Evolutionary conservation across 2,113 vertebrate genomes (phyloP), one percentile per base, ranked within the genome.

Genomic region (Oxygymnocypris stewartii): DNA sequence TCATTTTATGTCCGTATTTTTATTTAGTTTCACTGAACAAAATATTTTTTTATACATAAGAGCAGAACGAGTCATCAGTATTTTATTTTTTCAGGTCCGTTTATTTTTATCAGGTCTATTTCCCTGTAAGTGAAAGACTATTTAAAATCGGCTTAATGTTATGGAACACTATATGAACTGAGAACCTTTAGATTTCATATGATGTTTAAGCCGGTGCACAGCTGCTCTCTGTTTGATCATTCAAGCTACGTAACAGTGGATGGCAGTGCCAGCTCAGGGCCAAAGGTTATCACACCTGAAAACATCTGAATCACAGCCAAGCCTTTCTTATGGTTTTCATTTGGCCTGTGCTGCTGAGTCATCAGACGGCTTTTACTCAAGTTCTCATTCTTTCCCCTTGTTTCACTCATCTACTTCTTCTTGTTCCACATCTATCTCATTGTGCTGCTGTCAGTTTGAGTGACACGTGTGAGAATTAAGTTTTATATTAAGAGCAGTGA

Each of bases 201-300:
- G 12, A 47, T 76, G 12, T 47, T 25, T 23, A 49, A 76, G 31
- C 51, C 54, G 31, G 59, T 51, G 69, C 65, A 73, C 49, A 51
- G 57, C 57, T 25, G 47, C 40, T 67, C 37, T 85, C 25, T n/a
- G 59, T 47, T 59, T 59, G n/a, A 77, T 61, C 25, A 47, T 65
- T 78, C 61, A 71, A 47, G 59, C 44, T 65, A 59, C 3, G 20
- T 82, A 25, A 25, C 57, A 57, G 59, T 49, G 18, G 35, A 73
- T 16, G 42, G 25, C 28, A 31, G 51, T 54, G 37, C 25, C 47
- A 67, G 25, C 18, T 85, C 61, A 28, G 31, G 84, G 47, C 25
- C 61, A 71, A 40, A 85, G 78, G 61, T 47, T 82, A 14, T 71
- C 71, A 63, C 78, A 80, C 69, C 65, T 42, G 63, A 79, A 16